phyloP scores from a whole-genome alignment of 1,140 invertebrate species.

The Bathynomus jamesi region DNA sequence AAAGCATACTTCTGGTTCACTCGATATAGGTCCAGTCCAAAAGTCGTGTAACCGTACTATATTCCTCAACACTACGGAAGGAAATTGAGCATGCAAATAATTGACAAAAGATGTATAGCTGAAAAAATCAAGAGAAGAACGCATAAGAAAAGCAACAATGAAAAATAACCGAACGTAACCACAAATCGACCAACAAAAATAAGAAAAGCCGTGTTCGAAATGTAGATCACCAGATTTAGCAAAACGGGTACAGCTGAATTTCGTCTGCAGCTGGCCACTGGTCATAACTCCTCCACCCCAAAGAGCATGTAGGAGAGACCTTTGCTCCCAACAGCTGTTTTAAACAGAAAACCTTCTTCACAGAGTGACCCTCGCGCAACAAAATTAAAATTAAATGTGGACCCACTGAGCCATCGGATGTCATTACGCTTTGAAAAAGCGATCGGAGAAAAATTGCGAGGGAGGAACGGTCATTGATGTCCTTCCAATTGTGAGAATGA shows the following conservation, averaged over 20 bases:
- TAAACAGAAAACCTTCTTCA: not conserved
- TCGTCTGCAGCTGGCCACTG: not conserved
- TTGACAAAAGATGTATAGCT: not conserved
- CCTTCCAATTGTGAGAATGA: not conserved
- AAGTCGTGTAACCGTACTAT: too few species aligned
- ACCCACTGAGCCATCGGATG: not conserved
- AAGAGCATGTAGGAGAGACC: not conserved
- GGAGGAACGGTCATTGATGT: not conserved
- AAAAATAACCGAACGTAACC: not conserved
- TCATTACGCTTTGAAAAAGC: not conserved
- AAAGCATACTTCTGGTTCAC: too few species aligned
- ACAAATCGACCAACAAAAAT: not conserved
- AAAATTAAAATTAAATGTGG: conserved; percentile 1
- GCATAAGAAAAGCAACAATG: not conserved
- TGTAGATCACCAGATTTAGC: not conserved
- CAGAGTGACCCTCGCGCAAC: not conserved
- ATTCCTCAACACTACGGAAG: too few species aligned
- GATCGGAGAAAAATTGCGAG: conserved; percentile 1
- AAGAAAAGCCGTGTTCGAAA: not conserved
- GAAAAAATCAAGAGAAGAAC: not conserved
- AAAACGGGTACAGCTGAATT: not conserved
- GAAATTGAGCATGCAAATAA: too few species aligned
- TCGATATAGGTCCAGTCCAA: too few species aligned
- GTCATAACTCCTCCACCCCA: not conserved
- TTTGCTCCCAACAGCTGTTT: not conserved